These are phyloP conservation scores for Melozone crissalis DNA, from an alignment of 2,113 vertebrate species.

Conservation along the genomic window DNA sequence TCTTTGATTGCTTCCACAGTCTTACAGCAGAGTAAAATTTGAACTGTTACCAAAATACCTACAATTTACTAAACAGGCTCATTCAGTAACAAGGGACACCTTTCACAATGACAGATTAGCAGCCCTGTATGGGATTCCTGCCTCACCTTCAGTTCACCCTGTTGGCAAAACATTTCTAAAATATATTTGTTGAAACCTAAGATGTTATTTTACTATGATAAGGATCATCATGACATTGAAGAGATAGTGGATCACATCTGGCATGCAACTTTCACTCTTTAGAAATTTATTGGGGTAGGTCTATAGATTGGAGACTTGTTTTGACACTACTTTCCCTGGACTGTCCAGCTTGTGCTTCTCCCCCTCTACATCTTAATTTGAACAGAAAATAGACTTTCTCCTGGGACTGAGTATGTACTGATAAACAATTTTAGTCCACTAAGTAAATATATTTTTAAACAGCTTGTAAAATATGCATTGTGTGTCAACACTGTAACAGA, in stretches of 20 bases:
- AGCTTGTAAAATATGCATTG: constrained; percentile 43
- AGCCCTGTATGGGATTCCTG: neutral
- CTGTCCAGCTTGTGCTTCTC: neutral
- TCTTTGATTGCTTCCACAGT: neutral
- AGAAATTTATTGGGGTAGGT: neutral
- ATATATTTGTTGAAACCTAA: neutral
- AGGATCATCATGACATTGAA: neutral
- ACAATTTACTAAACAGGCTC: neutral
- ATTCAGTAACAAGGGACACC: neutral
- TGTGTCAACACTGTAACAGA: constrained; percentile 53
- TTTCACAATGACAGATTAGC: neutral
- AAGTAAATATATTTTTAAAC: constrained; percentile 55
- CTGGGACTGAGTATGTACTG: neutral
- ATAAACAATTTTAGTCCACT: constrained; percentile 46
- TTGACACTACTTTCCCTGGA: neutral
- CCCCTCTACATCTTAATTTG: neutral
- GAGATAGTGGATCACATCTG: neutral
- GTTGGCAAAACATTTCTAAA: neutral
- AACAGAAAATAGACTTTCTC: constrained; percentile 32
- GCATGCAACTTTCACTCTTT: neutral
- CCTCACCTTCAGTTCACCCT: neutral
- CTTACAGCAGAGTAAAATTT: neutral
- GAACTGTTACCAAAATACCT: neutral
- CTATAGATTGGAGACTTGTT: neutral
- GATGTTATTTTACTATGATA: neutral